phyloP scores from a whole-genome alignment of 37 sponge, comb jelly and placozoan species.

The Aphrocallistes beatrix region DNA sequence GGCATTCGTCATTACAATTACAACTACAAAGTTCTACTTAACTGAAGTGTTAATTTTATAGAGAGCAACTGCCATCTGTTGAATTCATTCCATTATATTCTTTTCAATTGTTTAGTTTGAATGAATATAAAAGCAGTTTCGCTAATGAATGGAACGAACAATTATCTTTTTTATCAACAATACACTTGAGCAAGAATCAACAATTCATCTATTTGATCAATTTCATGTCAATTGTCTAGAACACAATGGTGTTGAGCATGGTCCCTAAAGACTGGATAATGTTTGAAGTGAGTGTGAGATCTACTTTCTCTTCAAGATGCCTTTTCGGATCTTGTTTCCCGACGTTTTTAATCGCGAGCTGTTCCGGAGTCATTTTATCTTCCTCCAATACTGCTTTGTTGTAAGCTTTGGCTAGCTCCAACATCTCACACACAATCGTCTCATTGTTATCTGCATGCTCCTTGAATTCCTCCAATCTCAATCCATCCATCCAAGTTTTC shows the following conservation, averaged over 20 bases:
- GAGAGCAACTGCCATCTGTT: not conserved
- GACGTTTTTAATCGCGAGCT: constrained; percentile 90
- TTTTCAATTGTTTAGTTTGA: not conserved
- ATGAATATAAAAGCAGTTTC: not conserved
- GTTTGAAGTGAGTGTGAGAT: constrained; percentile 78
- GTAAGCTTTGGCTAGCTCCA: constrained; percentile 76
- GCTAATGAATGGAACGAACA: not conserved
- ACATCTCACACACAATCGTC: constrained; percentile 73
- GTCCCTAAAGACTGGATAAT: constrained; percentile 91
- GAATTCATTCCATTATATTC: not conserved
- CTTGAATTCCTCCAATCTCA: constrained; percentile 71
- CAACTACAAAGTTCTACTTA: not conserved
- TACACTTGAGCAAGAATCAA: not conserved
- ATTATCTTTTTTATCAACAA: not conserved
- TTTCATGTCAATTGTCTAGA: constrained; percentile 34
- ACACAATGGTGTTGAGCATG: constrained; percentile 95
- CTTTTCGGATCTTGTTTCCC: constrained; percentile 99
- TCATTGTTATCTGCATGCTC: constrained; percentile 67
- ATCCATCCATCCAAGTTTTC: constrained; percentile 90
- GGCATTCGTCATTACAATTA: not conserved
- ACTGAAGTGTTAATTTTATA: no score
- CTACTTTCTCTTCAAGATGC: constrained; percentile 93
- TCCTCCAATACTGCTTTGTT: constrained; percentile 90
- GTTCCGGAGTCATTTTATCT: constrained; percentile 74
- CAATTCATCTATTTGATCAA: not conserved